A percentile compares a stretch with the other conserved stretches of the same genome.
Conservation (phyloP, 1,140 invertebrate genomes). For the Penaeus japonicus region DNA sequence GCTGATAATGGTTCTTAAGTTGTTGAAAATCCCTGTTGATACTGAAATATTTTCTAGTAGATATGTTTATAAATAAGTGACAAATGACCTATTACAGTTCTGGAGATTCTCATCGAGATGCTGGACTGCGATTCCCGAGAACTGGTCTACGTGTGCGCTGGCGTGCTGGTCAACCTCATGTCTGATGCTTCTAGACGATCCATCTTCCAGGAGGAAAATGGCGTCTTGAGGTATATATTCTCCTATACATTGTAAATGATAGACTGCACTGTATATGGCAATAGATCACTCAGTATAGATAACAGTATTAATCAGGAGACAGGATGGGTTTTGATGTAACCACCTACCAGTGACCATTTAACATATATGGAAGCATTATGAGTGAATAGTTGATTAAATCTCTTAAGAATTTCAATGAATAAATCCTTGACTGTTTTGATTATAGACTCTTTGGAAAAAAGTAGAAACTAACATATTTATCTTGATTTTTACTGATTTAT, state of each 20-base stretch:
- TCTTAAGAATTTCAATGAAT: too few species aligned
- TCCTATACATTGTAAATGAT: background rate
- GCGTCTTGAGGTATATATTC: slow-evolving; percentile 64
- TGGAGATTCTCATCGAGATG: slow-evolving; percentile 67
- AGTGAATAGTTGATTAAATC: too few species aligned
- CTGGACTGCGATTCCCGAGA: slow-evolving; percentile 69
- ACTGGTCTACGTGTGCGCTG: slow-evolving; percentile 71
- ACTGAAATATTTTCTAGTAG: too few species aligned
- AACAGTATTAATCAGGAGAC: too few species aligned
- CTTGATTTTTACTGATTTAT: background rate
- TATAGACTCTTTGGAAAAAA: background rate
- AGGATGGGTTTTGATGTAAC: too few species aligned
- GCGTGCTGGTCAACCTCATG: slow-evolving; percentile 77
- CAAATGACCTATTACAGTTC: slow-evolving; percentile 64
- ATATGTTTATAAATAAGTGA: background rate
- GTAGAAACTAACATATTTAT: background rate
- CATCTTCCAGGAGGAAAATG: slow-evolving; percentile 67
- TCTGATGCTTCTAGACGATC: slow-evolving; percentile 70
- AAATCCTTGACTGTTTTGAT: background rate
- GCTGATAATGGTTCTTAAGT: too few species aligned
- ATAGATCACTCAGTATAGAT: background rate
- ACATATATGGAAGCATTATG: too few species aligned
- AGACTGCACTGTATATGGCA: background rate
- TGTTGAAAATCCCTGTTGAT: too few species aligned
- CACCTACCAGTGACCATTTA: too few species aligned